Base-by-base conservation (phyloP, 2,888 invertebrate species). In the Smittia sp. region DNA sequence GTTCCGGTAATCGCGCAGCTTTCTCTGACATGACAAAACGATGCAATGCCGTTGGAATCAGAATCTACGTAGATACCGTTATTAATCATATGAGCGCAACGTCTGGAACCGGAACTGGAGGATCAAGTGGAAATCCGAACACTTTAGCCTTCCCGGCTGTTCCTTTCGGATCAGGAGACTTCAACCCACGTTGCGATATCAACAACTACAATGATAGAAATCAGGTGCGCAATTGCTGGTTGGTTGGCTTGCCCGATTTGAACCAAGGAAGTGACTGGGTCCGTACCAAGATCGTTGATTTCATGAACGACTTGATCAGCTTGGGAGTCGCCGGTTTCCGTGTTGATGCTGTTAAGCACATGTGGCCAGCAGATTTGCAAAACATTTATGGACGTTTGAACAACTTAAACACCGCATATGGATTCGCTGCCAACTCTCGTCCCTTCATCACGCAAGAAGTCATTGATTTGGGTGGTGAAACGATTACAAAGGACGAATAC, bases 291-390 rank as follows among this genome's bases (percentile, higher is more conserved):
- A 85, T 92, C 1, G 76, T 80, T 1, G 79, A 78, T 1, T 79
- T 78, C 32, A 75, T 82, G 46, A 78, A 81, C 75, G 15, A 73
- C 11, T 84, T 89, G 4, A 85, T 92, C 39, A 86, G 86, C 54
- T 80, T 88, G 74, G 94, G 94, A 38, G 92, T 93, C 0, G 93
- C 93, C 79, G 94, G 94, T 20, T 94, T 94, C 82, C 88, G 91
- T 77, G 86, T 92, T 63, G 91, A 92, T 79, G 91, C 91, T 4
- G 90, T 90, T 0, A 91, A 91, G 77, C 91, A 91, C 80, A 91
- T 91, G 90, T 84, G 82, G 81, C 86, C 89, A 9, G 78, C 78
- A 1, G 88, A 89, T 79, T 79, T 89, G 13, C 27, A 52, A 25
- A 52, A 75, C 1, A 87, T 90, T 27, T 85, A 85, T 73, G 80